Evolutionary conservation across 2,113 vertebrate species (phyloP).

Genomic region (Cyanocitta stelleri): DNA sequence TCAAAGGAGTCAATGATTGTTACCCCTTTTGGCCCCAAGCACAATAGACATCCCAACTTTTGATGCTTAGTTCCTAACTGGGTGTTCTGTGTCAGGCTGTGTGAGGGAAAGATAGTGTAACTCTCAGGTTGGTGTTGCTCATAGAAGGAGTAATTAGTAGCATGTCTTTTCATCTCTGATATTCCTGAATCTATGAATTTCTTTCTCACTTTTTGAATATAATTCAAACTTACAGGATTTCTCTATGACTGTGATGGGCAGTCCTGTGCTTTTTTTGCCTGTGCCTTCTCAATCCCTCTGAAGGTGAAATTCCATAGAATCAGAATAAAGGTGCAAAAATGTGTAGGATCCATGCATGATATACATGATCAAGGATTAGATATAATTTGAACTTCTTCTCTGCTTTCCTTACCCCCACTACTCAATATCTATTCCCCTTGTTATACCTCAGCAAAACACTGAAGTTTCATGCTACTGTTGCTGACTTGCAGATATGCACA

Average conservation of each 20-base stretch:
- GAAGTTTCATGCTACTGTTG: neutral
- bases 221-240: neutral
- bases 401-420: neutral
- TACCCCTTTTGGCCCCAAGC: neutral
- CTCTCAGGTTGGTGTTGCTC: neutral
- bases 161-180: neutral
- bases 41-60: neutral
- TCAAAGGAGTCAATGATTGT: neutral
- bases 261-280: neutral
- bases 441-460: neutral
- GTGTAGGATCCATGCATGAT: neutral
- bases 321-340: neutral
- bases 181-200: neutral
- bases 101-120: neutral
- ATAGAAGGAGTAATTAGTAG: neutral
- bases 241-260: neutral
- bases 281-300: rapidly evolving
- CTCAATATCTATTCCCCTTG: neutral
- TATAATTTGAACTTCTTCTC: neutral
- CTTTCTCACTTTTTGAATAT: neutral
- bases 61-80: neutral
- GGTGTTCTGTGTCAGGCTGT: neutral
- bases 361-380: neutral
- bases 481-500: neutral
- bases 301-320: neutral